phyloP scores from a whole-genome alignment of 2,113 vertebrate species.

The Hemicordylus capensis region DNA sequence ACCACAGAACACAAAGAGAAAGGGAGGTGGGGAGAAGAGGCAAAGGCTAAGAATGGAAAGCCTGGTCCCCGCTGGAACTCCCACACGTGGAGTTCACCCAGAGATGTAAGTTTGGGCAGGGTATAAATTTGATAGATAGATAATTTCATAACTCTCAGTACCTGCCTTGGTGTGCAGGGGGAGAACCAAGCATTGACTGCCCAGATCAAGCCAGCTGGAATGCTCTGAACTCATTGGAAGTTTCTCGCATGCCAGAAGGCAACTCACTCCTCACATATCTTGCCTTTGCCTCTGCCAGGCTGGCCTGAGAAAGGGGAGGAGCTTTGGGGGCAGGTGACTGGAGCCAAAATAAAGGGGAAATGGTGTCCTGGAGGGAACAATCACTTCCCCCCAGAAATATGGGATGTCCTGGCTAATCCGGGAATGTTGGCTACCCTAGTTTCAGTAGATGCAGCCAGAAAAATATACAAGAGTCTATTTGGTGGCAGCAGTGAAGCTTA shows the following conservation, averaged over 20 bases:
- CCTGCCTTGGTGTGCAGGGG: background rate
- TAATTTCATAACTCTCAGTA: constrained; percentile 4
- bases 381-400: too few species aligned
- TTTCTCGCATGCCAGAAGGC: background rate
- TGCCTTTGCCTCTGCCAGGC: background rate
- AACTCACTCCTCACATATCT: too few species aligned
- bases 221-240: background rate
- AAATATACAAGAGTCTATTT: too few species aligned
- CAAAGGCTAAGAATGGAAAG: background rate
- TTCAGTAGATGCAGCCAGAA: too few species aligned
- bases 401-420: too few species aligned
- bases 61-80: constrained; percentile 6
- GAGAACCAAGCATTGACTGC: background rate
- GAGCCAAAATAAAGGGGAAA: too few species aligned
- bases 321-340: background rate
- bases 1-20: background rate
- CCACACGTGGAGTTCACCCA: constrained; percentile 27
- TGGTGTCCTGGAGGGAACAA: too few species aligned
- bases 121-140: too few species aligned
- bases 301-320: fast-evolving
- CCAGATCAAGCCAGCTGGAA: background rate
- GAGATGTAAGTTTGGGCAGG: too few species aligned
- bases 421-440: too few species aligned
- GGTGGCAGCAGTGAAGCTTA: too few species aligned
- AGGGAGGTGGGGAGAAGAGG: background rate